Evolutionary conservation across 2,888 invertebrate genomes (phyloP).

Genomic region (Ctena decussata): DNA sequence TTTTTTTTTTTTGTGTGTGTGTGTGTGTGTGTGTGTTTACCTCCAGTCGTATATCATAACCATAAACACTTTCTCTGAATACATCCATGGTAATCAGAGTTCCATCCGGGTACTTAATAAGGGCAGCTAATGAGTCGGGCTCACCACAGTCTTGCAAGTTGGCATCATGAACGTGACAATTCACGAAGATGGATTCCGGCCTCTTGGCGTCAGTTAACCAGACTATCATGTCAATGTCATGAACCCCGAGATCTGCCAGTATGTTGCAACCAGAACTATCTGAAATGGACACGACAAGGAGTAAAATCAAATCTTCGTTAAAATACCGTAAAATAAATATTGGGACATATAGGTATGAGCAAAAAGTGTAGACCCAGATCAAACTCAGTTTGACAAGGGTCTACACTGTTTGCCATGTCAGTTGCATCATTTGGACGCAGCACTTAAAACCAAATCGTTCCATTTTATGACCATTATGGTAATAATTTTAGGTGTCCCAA

Average conservation of each 20-base stretch:
- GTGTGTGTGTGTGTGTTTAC: too few species aligned
- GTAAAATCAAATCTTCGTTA: too few species aligned
- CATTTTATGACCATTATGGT: too few species aligned
- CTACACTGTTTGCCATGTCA: too few species aligned
- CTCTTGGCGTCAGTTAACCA: constrained; percentile 90
- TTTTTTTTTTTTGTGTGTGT: too few species aligned
- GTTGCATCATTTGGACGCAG: too few species aligned
- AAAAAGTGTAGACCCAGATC: too few species aligned
- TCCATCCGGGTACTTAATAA: constrained; percentile 90
- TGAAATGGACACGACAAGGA: constrained; percentile 39
- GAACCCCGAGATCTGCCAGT: constrained; percentile 91
- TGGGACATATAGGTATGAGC: too few species aligned
- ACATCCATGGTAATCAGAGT: constrained; percentile 90
- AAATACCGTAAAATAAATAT: too few species aligned
- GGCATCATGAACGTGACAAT: constrained; percentile 89
- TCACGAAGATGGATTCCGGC: constrained; percentile 89
- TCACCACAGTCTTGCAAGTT: constrained; percentile 89
- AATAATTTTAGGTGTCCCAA: too few species aligned
- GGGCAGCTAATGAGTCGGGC: constrained; percentile 90
- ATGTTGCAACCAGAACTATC: constrained; percentile 89
- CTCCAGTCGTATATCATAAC: constrained; percentile 91
- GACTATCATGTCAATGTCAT: constrained; percentile 91
- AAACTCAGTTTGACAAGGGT: too few species aligned
- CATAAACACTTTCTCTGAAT: constrained; percentile 90
- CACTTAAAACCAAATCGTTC: too few species aligned